Evolutionary conservation across 2,797 vertebrate genomes (phyloP), one percentile per base, ranked within the genome.

Genomic region (Phoebastria nigripes): DNA sequence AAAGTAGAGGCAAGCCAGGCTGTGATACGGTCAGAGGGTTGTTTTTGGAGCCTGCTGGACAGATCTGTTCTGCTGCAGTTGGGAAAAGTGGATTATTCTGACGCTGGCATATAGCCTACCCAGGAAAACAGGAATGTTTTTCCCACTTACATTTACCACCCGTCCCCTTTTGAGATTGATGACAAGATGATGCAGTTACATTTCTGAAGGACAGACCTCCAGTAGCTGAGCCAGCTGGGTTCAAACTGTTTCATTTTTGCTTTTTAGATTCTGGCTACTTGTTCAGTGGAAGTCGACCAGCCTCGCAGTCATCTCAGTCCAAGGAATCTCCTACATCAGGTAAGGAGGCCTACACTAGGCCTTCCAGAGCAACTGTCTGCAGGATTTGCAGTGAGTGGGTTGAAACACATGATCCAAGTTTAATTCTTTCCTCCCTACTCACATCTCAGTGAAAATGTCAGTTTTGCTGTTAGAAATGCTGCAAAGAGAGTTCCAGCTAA

Each of bases 281-380:
- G 96, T 99, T 99, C 90, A 99, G 99, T 1, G 99, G 99, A 47
- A 99, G 99, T 89, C 98, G 98, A 31, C 99, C 99, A 0, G 97
- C 98, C 0, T 99, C 99, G 0, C 98, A 98, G 56, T 93, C 92
- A 11, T 98, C 98, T 15, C 95, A 84, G 8, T 98, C 97, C 85
- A 98, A 98, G 97, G 99, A 99, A 46, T 98, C 98, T 14, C 98
- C 98, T 1, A 52, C 98, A 16, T 98, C 99, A 98, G 99, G 99
- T 99, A 97, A 94, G 37, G 37, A 37, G 37, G 37, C 37, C 37
- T 87, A 54, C 49, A 12, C 8, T 1, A 17, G 51, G 24, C 55
- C n/a, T 55, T 26, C 31, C 80, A 51, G 58, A 35, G 42, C 51
- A 28, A 0, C 35, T 31, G 1, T 49, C 66, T 67, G 89, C 65